Percentiles rank a stretch among this genome's conserved stretches.
Evolutionary conservation across 2,113 vertebrate genomes (phyloP).

Genomic region (Petrocephalus zakoni): DNA sequence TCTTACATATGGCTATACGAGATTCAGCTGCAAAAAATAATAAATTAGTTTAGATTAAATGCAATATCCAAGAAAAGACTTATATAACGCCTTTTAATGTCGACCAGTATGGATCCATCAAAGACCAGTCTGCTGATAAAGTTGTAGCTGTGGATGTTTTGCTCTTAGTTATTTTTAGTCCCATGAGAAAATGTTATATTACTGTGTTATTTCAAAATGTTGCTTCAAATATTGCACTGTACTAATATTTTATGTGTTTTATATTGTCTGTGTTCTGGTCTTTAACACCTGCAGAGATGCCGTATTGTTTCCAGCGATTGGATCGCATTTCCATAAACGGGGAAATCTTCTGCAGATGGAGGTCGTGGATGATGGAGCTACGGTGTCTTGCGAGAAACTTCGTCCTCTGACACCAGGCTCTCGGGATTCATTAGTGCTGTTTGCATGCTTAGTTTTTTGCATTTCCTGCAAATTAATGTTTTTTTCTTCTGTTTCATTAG

Average conservation of each 20-base stretch:
- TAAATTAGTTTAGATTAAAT: background rate
- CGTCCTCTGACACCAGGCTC: background rate
- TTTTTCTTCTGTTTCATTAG: background rate
- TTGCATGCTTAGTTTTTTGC: background rate
- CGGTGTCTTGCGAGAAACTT: background rate
- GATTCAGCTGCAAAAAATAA: background rate
- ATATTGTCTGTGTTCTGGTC: background rate
- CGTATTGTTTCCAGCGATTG: background rate
- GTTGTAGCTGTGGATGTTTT: background rate
- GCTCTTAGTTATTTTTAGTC: background rate
- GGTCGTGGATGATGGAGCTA: background rate
- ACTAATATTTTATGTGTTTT: background rate
- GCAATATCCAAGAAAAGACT: background rate
- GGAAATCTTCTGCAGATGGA: background rate
- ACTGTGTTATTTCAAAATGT: background rate
- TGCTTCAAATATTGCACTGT: background rate
- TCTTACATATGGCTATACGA: background rate
- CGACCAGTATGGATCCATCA: background rate
- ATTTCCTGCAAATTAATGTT: background rate
- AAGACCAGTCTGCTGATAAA: no score
- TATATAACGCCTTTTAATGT: background rate
- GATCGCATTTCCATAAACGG: background rate
- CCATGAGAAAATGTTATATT: background rate
- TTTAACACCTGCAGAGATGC: background rate
- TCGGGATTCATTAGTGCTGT: background rate